Conservation (phyloP, 1,140 invertebrate genomes). For the Drosophila persimilis region DNA sequence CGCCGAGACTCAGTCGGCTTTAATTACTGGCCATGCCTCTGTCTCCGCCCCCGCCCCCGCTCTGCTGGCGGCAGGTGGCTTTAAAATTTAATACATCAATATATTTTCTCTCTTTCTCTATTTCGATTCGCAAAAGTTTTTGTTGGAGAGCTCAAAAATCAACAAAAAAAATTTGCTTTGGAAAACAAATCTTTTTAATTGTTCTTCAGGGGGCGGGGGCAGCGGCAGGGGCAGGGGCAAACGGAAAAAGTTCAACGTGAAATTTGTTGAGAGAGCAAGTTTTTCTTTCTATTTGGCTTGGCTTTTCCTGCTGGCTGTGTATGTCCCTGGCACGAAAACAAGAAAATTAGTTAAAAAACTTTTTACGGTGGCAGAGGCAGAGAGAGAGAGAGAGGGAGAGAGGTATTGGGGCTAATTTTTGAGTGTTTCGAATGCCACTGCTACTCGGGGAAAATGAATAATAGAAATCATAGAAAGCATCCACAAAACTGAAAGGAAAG, state of each 20-base stretch:
- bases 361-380: not conserved
- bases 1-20: constrained; percentile 7
- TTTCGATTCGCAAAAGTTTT: constrained; percentile 5
- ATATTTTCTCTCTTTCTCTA: not conserved
- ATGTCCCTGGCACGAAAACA: constrained; percentile 54
- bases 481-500: too few relatives aligned
- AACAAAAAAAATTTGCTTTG: constrained; percentile 16
- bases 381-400: too few relatives aligned
- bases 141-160: constrained; percentile 38
- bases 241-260: constrained; percentile 52
- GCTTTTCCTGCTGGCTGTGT: constrained; percentile 6
- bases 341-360: constrained; percentile 75
- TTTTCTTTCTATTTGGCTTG: constrained; percentile 42
- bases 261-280: constrained; percentile 57
- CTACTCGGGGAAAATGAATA: too few relatives aligned
- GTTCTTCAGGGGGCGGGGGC: constrained; percentile 22
- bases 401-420: too few relatives aligned
- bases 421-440: too few relatives aligned
- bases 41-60: too few relatives aligned
- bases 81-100: constrained; percentile 36
- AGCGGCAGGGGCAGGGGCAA: too few relatives aligned
- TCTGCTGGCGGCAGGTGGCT: constrained; percentile 29
- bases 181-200: constrained; percentile 75
- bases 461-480: too few relatives aligned
- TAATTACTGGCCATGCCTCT: constrained; percentile 26